These are phyloP conservation scores for Eupithecia dodoneata DNA, from an alignment of 2,888 invertebrate genomes.

Conservation along the genomic window DNA sequence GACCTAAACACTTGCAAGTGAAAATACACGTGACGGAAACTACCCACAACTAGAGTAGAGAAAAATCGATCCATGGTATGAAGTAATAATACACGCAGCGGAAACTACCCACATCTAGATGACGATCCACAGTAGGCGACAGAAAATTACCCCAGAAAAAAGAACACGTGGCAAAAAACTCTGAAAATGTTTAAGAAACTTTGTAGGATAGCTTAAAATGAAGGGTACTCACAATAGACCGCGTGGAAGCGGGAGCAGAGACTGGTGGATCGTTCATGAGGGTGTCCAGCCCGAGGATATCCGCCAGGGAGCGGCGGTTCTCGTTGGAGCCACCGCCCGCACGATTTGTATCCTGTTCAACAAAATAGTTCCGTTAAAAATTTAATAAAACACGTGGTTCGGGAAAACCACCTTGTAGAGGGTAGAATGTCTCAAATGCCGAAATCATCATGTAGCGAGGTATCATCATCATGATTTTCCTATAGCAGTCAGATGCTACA, in stretches of 20 bases:
- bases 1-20: background rate
- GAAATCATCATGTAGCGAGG: no score
- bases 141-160: background rate
- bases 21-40: no score
- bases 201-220: background rate
- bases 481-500: no score
- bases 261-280: constrained; percentile 50
- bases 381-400: constrained; percentile 3
- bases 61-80: no score
- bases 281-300: constrained; percentile 63
- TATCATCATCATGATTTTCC: no score
- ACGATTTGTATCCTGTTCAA: constrained; percentile 63
- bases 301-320: constrained; percentile 67
- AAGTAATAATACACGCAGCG: background rate
- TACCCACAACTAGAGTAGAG: no score
- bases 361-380: constrained; percentile 10
- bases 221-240: constrained; percentile 60
- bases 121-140: background rate
- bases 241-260: constrained; percentile 53
- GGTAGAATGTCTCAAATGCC: background rate
- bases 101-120: background rate
- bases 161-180: background rate
- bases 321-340: constrained; percentile 66
- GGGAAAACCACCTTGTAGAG: background rate
- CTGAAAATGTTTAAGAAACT: constrained; percentile 2